A percentile compares a stretch with the other conserved stretches of the same genome.
Evolutionary conservation across 2,888 invertebrate genomes (phyloP).

Genomic region (Hyposoter dolosus): DNA sequence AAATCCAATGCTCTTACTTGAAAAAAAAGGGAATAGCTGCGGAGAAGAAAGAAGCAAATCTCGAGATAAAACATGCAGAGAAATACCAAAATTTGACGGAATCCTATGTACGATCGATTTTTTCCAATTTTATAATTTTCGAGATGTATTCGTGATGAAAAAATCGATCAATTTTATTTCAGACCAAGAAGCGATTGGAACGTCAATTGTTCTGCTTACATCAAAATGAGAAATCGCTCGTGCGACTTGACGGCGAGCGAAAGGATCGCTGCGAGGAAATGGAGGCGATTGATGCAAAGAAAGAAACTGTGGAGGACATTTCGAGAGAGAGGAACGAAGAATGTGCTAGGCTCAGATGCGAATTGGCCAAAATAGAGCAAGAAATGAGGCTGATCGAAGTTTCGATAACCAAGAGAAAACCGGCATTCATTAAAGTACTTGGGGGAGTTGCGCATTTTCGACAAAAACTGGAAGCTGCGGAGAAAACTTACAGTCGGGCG

Average conservation of each 20-base stretch:
- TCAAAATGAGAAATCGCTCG: constrained; percentile 97
- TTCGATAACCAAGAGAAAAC: constrained; percentile 97
- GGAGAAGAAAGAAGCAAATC: constrained; percentile 98
- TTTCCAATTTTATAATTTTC: background rate
- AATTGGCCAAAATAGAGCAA: constrained; percentile 97
- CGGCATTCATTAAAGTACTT: constrained; percentile 98
- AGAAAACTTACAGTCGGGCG: constrained; percentile 95
- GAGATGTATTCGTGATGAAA: background rate
- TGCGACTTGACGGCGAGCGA: constrained; percentile 92
- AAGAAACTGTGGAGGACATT: constrained; percentile 95
- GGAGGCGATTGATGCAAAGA: constrained; percentile 93
- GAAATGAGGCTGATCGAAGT: constrained; percentile 97
- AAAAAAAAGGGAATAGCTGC: constrained; percentile 99
- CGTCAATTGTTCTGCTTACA: constrained; percentile 96
- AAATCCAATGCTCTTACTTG: constrained; percentile 98
- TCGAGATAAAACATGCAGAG: constrained; percentile 99
- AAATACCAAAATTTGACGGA: constrained; percentile 97
- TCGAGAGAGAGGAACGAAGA: constrained; percentile 98
- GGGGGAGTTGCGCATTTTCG: constrained; percentile 97
- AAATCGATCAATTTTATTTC: constrained; percentile 49
- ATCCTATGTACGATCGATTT: constrained; percentile 89
- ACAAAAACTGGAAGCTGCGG: constrained; percentile 96
- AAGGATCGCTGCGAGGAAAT: constrained; percentile 93
- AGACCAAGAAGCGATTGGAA: constrained; percentile 97
- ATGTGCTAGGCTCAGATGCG: constrained; percentile 93